These are phyloP conservation scores for Sebastes trivittatus DNA, from an alignment of 2,797 vertebrate genomes.

Conservation along the genomic window DNA sequence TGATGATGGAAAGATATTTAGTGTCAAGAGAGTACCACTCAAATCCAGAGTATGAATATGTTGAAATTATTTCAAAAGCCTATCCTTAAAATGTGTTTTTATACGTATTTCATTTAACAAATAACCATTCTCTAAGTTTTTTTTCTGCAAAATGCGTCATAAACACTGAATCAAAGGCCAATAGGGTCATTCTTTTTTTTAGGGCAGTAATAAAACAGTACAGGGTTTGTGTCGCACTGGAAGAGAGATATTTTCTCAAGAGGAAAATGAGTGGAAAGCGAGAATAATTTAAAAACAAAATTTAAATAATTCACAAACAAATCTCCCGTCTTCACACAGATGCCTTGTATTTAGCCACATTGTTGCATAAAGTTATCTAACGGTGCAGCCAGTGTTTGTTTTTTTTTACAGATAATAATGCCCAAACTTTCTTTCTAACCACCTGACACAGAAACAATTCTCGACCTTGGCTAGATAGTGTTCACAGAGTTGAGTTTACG, in stretches of 20 bases:
- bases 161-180: background rate
- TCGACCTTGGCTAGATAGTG: background rate
- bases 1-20: background rate
- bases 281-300: background rate
- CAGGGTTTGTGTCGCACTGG: background rate
- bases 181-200: background rate
- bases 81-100: background rate
- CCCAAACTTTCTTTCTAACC: conserved; percentile 9
- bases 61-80: background rate
- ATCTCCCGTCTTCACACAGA: background rate
- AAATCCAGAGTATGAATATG: background rate
- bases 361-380: conserved; percentile 17
- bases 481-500: background rate
- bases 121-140: background rate
- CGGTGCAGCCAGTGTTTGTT: background rate
- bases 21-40: background rate
- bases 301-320: background rate
- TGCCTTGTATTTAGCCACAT: background rate
- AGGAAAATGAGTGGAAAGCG: background rate
- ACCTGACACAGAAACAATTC: background rate
- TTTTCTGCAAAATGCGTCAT: background rate
- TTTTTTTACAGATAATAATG: conserved; percentile 37
- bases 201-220: background rate
- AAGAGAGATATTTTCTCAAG: background rate
- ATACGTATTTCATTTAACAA: background rate